phyloP scores from a whole-genome alignment of 2,888 invertebrate species.

The Papilio protenor region DNA sequence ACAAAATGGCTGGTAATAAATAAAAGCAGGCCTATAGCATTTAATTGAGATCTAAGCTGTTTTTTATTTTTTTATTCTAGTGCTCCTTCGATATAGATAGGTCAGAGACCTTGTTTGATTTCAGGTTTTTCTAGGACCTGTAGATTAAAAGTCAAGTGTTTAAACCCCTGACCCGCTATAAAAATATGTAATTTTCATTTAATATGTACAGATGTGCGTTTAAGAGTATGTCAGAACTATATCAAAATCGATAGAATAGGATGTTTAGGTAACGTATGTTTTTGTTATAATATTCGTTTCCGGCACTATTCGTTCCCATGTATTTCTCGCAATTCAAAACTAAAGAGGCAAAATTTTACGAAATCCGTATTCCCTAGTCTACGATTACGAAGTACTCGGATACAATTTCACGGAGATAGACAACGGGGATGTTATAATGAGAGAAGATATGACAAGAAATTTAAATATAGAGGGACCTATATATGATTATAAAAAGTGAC shows the following conservation, averaged over 20 bases:
- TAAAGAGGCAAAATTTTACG: not conserved
- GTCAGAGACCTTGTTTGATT: no score
- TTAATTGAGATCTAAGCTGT: constrained; percentile 25
- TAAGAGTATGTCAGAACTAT: constrained; percentile 12
- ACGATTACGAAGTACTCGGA: not conserved
- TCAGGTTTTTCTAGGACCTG: not conserved
- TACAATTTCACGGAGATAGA: no score
- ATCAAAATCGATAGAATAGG: constrained; percentile 4
- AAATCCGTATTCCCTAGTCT: not conserved
- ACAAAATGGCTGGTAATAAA: not conserved
- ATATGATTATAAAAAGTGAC: no score
- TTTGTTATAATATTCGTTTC: constrained; percentile 17
- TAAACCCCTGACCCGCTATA: no score
- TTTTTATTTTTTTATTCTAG: no score
- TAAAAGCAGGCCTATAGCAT: not conserved
- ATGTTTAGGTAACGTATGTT: constrained; percentile 13
- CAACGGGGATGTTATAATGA: no score
- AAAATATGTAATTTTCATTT: not conserved
- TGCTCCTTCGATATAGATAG: no score
- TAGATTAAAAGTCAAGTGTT: no score
- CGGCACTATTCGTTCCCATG: not conserved
- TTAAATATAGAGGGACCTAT: no score
- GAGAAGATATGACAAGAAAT: no score
- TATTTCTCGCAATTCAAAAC: not conserved
- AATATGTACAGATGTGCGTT: not conserved